Evolutionary conservation across 2,888 invertebrate species (phyloP), one percentile per base, ranked within the genome.

Genomic region (Laspeyria flexula): DNA sequence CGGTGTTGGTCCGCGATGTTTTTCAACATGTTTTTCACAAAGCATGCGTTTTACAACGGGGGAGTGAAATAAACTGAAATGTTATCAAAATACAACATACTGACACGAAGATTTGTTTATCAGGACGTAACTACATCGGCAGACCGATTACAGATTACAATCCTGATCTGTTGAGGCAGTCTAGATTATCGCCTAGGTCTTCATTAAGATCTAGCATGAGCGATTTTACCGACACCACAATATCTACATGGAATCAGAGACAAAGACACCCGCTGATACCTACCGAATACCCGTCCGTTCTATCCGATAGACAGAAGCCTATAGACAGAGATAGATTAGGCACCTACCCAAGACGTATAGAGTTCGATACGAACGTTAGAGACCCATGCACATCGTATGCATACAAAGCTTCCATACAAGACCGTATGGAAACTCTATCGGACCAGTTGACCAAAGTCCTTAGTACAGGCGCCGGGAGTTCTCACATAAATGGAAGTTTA

Each of bases 31-130:
- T 75, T 81, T 44, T 25, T 31, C 27, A 34, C 76, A 80, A 77
- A 78, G 83, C 86, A 85, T 86, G 86, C n/a, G 72, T 77, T 74
- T 71, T 59, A 37, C 75, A 65, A 62, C 67, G 74, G 75, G 73
- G 77, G 73, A 80, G 78, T 66, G 79, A 86, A 88, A 90, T 90
- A 88, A 92, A 92, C 92, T 92, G 92, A 92, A 92, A 91, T 92
- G 90, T 89, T 63, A 66, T 65, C 62, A 66, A 62, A 65, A 58
- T 53, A 44, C 63, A 61, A 27, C 49, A 49, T 55, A 67, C 66
- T 76, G 77, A 79, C 61, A 48, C 49, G 50, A 25, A 55, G 53
- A 53, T 72, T 66, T 74, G 60, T 75, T 74, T 66, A 69, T 42
- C 90, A 91, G 91, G 91, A 77, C 85, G 88, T 62, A 81, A 73